Conservation (phyloP, 2,888 invertebrate genomes). For the Ommatoiulus sabulosus region DNA sequence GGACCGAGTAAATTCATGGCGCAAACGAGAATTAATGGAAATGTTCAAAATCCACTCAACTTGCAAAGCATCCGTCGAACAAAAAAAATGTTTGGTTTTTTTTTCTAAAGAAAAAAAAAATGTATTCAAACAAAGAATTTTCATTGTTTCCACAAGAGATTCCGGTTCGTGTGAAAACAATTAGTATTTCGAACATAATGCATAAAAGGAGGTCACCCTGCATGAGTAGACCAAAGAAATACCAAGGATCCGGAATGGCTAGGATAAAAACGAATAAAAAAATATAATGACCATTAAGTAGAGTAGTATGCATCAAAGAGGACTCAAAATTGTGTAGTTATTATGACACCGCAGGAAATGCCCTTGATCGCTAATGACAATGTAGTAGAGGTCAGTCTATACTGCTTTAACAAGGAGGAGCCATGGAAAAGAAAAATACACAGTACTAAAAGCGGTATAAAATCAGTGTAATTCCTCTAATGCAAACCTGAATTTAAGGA, state of each 20-base stretch:
- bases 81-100: neutral
- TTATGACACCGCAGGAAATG: neutral
- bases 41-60: neutral
- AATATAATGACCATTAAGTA: neutral
- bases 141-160: neutral
- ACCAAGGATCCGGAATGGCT: neutral
- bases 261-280: neutral
- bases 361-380: neutral
- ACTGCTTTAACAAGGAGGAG: neutral
- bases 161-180: constrained; percentile 17
- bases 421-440: neutral
- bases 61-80: neutral
- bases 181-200: constrained; percentile 21
- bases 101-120: neutral
- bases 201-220: constrained; percentile 26
- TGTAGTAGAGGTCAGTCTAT: neutral
- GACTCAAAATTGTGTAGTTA: neutral
- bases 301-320: neutral
- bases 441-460: neutral
- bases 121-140: neutral
- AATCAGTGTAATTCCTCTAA: no score
- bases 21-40: neutral
- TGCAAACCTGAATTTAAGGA: no score
- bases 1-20: neutral
- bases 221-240: neutral